These are phyloP conservation scores for Pitta sordida DNA, from an alignment of 2,113 vertebrate genomes.

Conservation along the genomic window DNA sequence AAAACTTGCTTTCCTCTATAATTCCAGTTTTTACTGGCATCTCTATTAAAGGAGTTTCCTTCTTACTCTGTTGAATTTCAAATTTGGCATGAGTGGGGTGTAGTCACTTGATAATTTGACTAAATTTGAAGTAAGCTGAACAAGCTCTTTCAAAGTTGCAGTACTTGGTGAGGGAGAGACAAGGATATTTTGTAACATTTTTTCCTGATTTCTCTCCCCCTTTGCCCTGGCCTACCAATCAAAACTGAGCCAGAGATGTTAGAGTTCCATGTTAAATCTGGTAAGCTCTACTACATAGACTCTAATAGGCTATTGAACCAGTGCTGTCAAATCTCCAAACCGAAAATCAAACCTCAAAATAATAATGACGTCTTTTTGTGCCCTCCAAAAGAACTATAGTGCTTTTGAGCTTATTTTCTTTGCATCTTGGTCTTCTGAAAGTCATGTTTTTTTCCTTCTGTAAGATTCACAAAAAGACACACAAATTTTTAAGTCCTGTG, in stretches of 20 bases:
- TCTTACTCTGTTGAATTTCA: neutral
- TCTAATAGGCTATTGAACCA: neutral
- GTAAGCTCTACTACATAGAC: neutral
- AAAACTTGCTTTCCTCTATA: neutral
- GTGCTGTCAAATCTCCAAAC: neutral
- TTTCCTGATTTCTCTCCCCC: rapidly evolving
- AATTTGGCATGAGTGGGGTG: neutral
- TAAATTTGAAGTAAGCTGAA: neutral
- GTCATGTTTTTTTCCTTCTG: neutral
- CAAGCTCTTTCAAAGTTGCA: neutral
- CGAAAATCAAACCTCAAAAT: neutral
- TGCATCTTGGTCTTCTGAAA: neutral
- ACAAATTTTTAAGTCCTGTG: neutral
- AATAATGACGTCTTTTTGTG: too few species aligned
- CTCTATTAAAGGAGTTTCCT: neutral
- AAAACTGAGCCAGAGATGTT: neutral
- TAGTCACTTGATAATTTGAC: neutral
- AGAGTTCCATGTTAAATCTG: neutral
- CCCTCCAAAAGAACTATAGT: neutral
- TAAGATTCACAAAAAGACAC: neutral
- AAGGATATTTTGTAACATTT: neutral
- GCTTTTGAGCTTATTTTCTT: neutral
- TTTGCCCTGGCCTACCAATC: neutral
- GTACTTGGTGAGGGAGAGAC: neutral
- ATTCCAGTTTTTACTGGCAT: neutral